Evolutionary conservation across 2,888 invertebrate genomes (phyloP), one percentile per base, ranked within the genome.

Genomic region (Clanis bilineata): DNA sequence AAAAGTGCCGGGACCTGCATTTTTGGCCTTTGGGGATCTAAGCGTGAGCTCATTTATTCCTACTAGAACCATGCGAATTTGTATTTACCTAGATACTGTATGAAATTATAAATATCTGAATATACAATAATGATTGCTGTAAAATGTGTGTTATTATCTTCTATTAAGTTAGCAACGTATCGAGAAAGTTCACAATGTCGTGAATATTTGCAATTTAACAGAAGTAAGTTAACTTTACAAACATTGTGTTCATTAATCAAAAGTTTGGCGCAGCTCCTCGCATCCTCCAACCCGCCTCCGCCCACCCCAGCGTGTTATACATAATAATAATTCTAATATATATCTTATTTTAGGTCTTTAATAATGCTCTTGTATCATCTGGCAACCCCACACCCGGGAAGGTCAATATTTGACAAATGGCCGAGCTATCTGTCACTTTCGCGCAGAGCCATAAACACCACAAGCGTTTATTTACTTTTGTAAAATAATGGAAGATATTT

Each of bases 171-270:
- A 32, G 10, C 25, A 28, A 54, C 38, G 45, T 44, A 23, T 60
- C 56, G 39, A 18, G 38, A 82, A 81, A 79, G 80, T 84, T 85
- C 74, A 73, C 77, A 79, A 76, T 85, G 83, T 83, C 82, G 81
- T 85, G 83, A 83, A 85, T 86, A 86, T 87, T 86, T 86, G 77
- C 77, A 82, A 85, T 86, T 84, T 82, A 82, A 79, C 79, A 75
- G 74, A 85, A 86, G 80, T 80, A 86, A 86, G 85, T 87, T 86
- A 84, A 89, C 90, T 90, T 88, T 83, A 83, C 82, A 85, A 88
- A 87, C 86, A 87, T 86, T 83, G 80, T 82, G 80, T 88, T 90
- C 90, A 92, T 92, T 92, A 91, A 91, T 92, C 92, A 92, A 91
- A 92, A 92, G 89, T 92, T 92, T 90, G 86, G 88, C 90, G 89